Conservation (phyloP, 2,113 vertebrate genomes). For the Pantherophis guttatus region DNA sequence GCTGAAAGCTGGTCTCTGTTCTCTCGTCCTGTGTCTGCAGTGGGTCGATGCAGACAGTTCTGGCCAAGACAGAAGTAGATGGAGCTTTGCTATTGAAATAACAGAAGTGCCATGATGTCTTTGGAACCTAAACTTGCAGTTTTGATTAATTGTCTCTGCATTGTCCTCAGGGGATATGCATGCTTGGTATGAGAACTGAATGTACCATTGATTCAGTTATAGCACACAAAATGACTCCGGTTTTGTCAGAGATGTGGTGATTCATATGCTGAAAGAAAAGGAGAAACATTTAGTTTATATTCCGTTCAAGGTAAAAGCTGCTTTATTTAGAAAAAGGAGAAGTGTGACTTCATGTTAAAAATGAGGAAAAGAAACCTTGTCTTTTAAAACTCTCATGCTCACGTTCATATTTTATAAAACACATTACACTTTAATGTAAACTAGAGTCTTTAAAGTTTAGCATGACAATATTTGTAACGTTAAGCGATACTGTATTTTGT, state of each 20-base stretch:
- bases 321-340: background rate
- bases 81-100: background rate
- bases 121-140: slow-evolving; percentile 19
- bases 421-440: background rate
- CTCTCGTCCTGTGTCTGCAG: background rate
- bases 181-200: slow-evolving; percentile 30
- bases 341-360: background rate
- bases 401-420: background rate
- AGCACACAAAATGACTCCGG: slow-evolving; percentile 27
- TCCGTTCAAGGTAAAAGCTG: background rate
- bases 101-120: background rate
- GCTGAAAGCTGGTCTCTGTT: background rate
- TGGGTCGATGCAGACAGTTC: background rate
- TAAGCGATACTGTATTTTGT: background rate
- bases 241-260: slow-evolving; percentile 28
- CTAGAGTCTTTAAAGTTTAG: background rate
- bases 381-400: background rate
- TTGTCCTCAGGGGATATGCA: background rate
- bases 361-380: background rate
- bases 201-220: slow-evolving; percentile 37
- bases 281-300: background rate
- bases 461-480: too few relatives aligned
- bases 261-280: slow-evolving; percentile 14
- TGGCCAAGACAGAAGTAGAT: background rate
- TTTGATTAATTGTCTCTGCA: slow-evolving; percentile 24